Base-by-base conservation (phyloP, 1,140 invertebrate species). In the Drosophila jambulina region DNA sequence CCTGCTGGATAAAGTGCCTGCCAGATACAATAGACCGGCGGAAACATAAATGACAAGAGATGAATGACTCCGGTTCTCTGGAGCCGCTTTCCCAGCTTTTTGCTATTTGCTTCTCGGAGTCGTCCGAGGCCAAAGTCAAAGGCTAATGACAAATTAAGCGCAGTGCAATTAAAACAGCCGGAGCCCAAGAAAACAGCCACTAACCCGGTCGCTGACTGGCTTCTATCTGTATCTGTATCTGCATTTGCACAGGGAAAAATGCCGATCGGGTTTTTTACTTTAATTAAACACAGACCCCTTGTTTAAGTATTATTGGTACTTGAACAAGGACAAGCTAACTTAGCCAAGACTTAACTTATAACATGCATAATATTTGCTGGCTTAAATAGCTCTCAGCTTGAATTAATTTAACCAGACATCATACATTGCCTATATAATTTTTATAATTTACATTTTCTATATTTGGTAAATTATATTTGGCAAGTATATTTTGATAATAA, bases 101-200 rank as follows among this genome's bases (percentile, higher is more conserved):
- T 38, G 53, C 34, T 12, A 56, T 56, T 49, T 27, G 54, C 36
- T 17, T 48, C 19, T 43, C 34, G 54, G 68, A 72, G 70, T 49
- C 58, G 70, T 49, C 58, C 45, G 38, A 67, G 46, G 51, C 59
- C 77, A 74, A 75, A 91, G 85, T 80, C 86, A 91, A 82, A 90
- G 86, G 85, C 85, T 90, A 90, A 90, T 90, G 78, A 81, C 68
- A 91, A 90, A 91, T 90, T 90, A 85, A 91, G 81, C 81, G 71
- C 59, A 69, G 42, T 72, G 84, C 84, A 90, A 90, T 90, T 90
- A 90, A 90, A 81, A 78, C 38, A 54, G 60, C 61, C 62, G 64
- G 51, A 49, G 54, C 45, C 54, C 27, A 72, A 72, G 70, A 74
- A 63, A 63, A 49, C 43, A 64, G 40, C 56, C 34, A 67, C 54